These are phyloP conservation scores for Heteromyza rotundicornis DNA, from an alignment of 2,888 invertebrate genomes.

Conservation along the genomic window DNA sequence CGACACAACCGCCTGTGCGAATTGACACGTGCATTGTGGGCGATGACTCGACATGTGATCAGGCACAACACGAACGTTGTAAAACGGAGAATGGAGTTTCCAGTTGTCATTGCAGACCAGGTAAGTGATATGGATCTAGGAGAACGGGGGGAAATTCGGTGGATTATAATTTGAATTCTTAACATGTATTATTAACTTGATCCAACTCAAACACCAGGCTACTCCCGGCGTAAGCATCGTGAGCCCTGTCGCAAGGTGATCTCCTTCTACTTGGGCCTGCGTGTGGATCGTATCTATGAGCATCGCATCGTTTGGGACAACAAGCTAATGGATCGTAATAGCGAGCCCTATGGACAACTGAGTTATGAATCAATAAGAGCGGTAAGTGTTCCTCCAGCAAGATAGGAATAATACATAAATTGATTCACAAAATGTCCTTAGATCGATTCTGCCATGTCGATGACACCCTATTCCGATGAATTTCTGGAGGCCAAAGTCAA, in stretches of 20 bases:
- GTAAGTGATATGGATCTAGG: slow-evolving; percentile 51
- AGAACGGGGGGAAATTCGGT: too few relatives aligned
- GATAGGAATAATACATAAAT: neutral
- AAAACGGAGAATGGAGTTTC: slow-evolving; percentile 85
- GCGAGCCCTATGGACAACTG: slow-evolving; percentile 81
- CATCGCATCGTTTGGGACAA: slow-evolving; percentile 79
- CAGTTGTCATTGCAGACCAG: slow-evolving; percentile 86
- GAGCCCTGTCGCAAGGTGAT: slow-evolving; percentile 81
- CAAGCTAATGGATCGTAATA: slow-evolving; percentile 76
- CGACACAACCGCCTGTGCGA: slow-evolving; percentile 64
- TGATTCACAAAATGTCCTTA: slow-evolving; percentile 54
- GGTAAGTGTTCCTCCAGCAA: slow-evolving; percentile 67
- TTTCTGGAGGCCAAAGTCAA: slow-evolving; percentile 84
- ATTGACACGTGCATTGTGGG: slow-evolving; percentile 95
- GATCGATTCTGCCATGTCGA: slow-evolving; percentile 91
- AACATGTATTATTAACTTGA: slow-evolving; percentile 30
- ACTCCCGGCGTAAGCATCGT: slow-evolving; percentile 73
- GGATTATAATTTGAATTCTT: neutral
- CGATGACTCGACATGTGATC: slow-evolving; percentile 88
- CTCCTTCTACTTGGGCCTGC: slow-evolving; percentile 77
- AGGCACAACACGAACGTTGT: slow-evolving; percentile 86
- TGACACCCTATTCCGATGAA: slow-evolving; percentile 89
- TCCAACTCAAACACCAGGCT: slow-evolving; percentile 64
- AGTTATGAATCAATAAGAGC: slow-evolving; percentile 87
- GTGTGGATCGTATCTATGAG: slow-evolving; percentile 84